Evolutionary conservation across 2,113 vertebrate species (phyloP), one percentile per base, ranked within the genome.

Genomic region (Tychaedon coryphoeus): DNA sequence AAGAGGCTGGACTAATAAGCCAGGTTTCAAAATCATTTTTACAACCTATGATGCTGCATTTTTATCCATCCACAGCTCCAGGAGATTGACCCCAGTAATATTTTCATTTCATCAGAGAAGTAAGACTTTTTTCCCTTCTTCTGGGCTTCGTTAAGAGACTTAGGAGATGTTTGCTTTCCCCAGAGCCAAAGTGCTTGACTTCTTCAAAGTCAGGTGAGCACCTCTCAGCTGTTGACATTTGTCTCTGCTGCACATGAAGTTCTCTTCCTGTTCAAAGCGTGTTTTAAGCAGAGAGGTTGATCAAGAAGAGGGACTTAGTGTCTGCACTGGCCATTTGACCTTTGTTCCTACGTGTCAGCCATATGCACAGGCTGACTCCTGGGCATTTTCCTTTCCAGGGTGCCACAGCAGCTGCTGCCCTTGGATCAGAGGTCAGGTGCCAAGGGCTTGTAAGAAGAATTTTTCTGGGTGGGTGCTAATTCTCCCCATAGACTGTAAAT

Each of bases 341-440:
- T 70, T 61, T 3, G 2, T 26, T 65, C 64, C 38, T 31, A 5
- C 19, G 1, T 7, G 5, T 53, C 66, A 45, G 8, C 43, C 5
- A 1, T 9, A 25, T 0, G 23, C 16, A 24, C 34, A 40, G 0
- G 0, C 26, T n/a, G 43, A 15, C 7, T 51, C 26, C 33, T 45
- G 36, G 34, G 34, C 4, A 10, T 61, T 86, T 50, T 64, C 47
- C 43, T 62, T 72, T 24, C 51, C 64, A 62, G 42, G 0, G 0
- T 16, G 24, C 1, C 0, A 0, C 5, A 15, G 19, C 2, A 45
- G 19, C 89, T 65, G 38, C 65, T 89, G 77, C 29, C 53, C 18
- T 38, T 45, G 34, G 24, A 13, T 77, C 2, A 0, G 22, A 60
- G 34, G 13, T 58, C 47, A 60, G 29, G 33, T 92, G 73, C 34